Percentiles rank a stretch among this genome's conserved stretches.
These are phyloP conservation scores for Suillia variegata DNA, from an alignment of 2,888 invertebrate species.

Conservation along the genomic window DNA sequence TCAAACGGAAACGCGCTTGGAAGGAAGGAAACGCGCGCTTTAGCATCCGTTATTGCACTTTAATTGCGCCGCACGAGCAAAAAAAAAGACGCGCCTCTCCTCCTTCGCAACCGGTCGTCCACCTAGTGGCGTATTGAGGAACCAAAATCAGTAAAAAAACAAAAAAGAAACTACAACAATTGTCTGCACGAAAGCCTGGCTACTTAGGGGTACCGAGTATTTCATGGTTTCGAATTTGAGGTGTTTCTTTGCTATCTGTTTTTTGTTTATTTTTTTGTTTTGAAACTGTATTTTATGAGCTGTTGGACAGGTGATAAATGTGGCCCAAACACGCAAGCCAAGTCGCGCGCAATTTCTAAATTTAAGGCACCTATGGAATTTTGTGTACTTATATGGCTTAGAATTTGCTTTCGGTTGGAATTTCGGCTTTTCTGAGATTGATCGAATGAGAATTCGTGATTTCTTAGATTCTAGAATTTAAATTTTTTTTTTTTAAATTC, in stretches of 20 bases:
- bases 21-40: constrained; percentile 8
- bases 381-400: too few species aligned
- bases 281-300: constrained; percentile 29
- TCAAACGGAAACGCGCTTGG: constrained; percentile 14
- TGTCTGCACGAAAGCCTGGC: background rate
- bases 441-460: too few species aligned
- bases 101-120: too few species aligned
- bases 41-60: constrained; percentile 49
- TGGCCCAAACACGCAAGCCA: constrained; percentile 32
- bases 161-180: background rate
- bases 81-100: too few species aligned
- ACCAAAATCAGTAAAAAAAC: background rate
- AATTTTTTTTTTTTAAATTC: too few species aligned
- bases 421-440: too few species aligned
- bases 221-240: background rate
- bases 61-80: constrained; percentile 39
- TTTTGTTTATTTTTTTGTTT: constrained; percentile 10
- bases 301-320: constrained; percentile 44
- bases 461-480: too few species aligned
- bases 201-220: background rate
- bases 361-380: too few species aligned
- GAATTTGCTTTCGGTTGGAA: too few species aligned
- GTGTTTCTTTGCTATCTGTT: background rate
- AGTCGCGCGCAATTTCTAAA: too few species aligned
- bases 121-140: constrained; percentile 6